Conservation (phyloP, 2,113 vertebrate genomes). For the Sebastes fasciatus region DNA sequence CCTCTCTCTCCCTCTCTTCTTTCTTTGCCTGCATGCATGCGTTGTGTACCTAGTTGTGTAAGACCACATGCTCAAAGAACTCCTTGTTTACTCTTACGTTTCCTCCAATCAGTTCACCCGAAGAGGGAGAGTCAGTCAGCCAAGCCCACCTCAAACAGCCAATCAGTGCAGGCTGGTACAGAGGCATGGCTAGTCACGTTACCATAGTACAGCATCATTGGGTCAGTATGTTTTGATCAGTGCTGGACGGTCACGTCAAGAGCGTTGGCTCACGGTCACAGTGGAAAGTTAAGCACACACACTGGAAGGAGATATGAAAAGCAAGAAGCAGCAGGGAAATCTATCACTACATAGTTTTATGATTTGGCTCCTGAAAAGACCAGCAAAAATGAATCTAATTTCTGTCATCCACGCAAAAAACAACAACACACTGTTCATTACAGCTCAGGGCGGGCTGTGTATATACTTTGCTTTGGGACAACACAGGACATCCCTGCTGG, state of each 20-base stretch:
- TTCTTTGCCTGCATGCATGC: slow-evolving; percentile 3
- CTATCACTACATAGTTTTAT: slow-evolving; percentile 11
- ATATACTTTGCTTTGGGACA: slow-evolving; percentile 56
- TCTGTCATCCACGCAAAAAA: neutral
- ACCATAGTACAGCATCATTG: slow-evolving; percentile 30
- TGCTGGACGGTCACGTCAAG: slow-evolving; percentile 20
- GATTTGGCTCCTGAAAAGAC: slow-evolving; percentile 13
- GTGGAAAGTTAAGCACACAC: slow-evolving; percentile 25
- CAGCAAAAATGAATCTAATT: neutral
- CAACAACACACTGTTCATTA: slow-evolving; percentile 21
- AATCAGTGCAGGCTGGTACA: slow-evolving; percentile 60
- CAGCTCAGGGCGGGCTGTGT: slow-evolving; percentile 8
- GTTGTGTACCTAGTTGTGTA: slow-evolving; percentile 59
- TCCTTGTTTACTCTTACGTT: slow-evolving; percentile 71
- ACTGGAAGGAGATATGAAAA: neutral
- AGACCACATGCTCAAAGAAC: slow-evolving; percentile 73
- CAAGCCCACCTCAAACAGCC: slow-evolving; percentile 78
- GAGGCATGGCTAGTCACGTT: slow-evolving; percentile 58
- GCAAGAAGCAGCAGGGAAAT: slow-evolving; percentile 21
- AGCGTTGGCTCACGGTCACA: slow-evolving; percentile 29
- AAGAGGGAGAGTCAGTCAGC: slow-evolving; percentile 71
- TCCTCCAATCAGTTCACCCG: slow-evolving; percentile 71
- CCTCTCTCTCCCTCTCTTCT: neutral
- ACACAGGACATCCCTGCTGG: slow-evolving; percentile 72
- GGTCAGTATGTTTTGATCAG: slow-evolving; percentile 68